phyloP scores from a whole-genome alignment of 2,888 invertebrate genomes.

The Cephus rjabovi region DNA sequence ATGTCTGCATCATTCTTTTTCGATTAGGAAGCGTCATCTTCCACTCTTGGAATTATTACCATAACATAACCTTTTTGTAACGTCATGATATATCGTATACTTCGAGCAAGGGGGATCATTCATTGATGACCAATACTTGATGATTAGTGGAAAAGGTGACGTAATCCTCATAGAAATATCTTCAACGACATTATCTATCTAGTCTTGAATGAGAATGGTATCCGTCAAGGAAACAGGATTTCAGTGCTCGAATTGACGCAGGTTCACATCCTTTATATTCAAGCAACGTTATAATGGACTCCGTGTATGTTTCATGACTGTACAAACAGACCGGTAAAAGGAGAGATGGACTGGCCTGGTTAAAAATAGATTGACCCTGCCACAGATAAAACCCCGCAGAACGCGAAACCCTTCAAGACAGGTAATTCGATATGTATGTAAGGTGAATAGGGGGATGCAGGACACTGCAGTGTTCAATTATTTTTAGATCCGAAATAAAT shows the following conservation, averaged over 20 bases:
- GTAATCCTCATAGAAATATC: not conserved
- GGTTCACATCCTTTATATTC: not conserved
- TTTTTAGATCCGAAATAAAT: not conserved
- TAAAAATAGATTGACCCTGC: constrained; percentile 38
- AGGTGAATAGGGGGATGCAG: constrained; percentile 28
- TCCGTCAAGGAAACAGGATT: not conserved
- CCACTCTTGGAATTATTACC: not conserved
- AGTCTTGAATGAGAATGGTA: not conserved
- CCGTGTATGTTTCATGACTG: not conserved
- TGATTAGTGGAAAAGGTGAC: not conserved
- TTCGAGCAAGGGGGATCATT: not conserved
- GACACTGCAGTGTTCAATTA: not conserved
- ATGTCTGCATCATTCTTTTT: not conserved
- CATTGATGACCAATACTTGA: not conserved
- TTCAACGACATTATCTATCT: not conserved
- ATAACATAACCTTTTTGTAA: not conserved
- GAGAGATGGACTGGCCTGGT: not conserved
- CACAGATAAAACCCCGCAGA: constrained; percentile 35
- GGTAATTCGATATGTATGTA: constrained; percentile 36
- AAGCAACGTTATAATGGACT: not conserved
- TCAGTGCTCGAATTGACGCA: not conserved
- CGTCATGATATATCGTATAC: not conserved
- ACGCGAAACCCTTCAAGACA: constrained; percentile 36
- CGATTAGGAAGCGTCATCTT: not conserved
- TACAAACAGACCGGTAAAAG: not conserved